Evolutionary conservation across 2,888 invertebrate genomes (phyloP).

Genomic region (Sarcophaga variegata): DNA sequence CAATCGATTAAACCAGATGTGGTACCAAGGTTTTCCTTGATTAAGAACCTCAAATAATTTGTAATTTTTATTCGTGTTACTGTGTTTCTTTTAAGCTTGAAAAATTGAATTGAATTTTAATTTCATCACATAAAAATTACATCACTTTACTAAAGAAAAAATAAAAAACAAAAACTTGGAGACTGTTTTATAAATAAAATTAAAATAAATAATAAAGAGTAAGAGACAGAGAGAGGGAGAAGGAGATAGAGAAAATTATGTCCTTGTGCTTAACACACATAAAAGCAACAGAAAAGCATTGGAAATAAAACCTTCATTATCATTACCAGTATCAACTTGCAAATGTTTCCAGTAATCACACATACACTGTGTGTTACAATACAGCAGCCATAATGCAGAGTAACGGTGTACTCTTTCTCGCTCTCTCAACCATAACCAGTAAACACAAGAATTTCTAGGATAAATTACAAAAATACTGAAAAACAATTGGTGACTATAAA

Average conservation of each 20-base stretch:
- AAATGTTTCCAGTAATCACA: neutral
- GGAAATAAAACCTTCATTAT: constrained; percentile 36
- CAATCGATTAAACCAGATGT: no score
- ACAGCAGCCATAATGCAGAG: neutral
- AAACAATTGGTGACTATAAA: constrained; percentile 52
- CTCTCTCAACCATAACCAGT: neutral
- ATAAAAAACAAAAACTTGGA: no score
- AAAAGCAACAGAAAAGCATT: neutral
- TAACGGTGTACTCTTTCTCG: neutral
- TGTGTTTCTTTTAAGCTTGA: no score
- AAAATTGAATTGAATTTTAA: neutral
- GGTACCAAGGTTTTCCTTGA: no score
- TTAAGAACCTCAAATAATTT: no score
- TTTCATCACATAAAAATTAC: neutral
- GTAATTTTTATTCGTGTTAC: no score
- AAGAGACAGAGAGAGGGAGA: no score
- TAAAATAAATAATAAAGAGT: neutral
- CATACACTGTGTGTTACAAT: neutral
- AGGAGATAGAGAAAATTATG: neutral
- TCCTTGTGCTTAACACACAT: neutral
- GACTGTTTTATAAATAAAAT: neutral
- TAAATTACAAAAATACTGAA: constrained; percentile 36
- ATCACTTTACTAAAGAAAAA: neutral
- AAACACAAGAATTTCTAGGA: constrained; percentile 39
- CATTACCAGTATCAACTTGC: neutral